Percentiles rank a stretch among this genome's conserved stretches.
These are phyloP conservation scores for Scytalopus superciliaris DNA, from an alignment of 2,113 vertebrate species.

Conservation along the genomic window DNA sequence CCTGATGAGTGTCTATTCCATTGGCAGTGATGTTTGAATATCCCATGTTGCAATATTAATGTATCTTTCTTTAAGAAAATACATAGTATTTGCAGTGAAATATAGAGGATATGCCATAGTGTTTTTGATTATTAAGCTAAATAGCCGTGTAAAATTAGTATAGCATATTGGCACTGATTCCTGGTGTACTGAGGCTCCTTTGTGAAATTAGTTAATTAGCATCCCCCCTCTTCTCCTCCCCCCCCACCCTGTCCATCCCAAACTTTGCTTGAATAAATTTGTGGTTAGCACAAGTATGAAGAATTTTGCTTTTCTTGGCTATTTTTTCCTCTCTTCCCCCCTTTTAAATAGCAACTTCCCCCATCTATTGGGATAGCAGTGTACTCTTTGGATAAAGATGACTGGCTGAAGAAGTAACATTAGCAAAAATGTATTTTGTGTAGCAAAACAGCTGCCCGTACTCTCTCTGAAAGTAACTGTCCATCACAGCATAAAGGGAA, in stretches of 20 bases:
- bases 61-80: conserved; percentile 46
- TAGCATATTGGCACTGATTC: conserved; percentile 35
- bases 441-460: background rate
- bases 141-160: conserved; percentile 48
- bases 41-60: background rate
- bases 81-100: background rate
- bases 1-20: background rate
- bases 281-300: conserved; percentile 29
- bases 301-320: conserved; percentile 34
- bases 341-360: background rate
- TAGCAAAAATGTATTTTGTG: background rate
- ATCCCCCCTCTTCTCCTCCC: no score
- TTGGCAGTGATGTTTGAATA: background rate
- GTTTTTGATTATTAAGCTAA: conserved; percentile 51
- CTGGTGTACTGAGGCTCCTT: conserved; percentile 44
- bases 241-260: no score
- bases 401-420: background rate
- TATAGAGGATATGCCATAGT: background rate
- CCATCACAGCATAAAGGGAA: background rate
- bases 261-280: conserved; percentile 25
- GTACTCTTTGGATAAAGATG: background rate
- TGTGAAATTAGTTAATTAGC: conserved; percentile 64
- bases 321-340: background rate
- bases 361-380: background rate
- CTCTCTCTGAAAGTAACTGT: background rate